These are phyloP conservation scores for Temnothorax longispinosus DNA, from an alignment of 1,140 invertebrate genomes.

Conservation along the genomic window DNA sequence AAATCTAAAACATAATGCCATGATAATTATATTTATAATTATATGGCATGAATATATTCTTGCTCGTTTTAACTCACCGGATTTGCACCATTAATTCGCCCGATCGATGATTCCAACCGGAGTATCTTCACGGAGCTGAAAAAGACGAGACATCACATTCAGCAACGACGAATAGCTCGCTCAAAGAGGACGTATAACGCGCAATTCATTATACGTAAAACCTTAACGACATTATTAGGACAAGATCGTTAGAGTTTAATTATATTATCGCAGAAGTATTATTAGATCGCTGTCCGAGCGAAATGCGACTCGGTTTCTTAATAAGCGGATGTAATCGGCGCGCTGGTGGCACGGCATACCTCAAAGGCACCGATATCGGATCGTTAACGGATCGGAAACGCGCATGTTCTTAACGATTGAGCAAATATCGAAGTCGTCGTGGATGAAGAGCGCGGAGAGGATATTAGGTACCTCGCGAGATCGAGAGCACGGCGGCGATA, in stretches of 20 bases:
- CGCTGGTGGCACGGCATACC: slow-evolving; percentile 2
- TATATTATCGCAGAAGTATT: slow-evolving; percentile 59
- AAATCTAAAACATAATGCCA: neutral
- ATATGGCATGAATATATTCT: neutral
- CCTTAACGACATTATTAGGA: slow-evolving; percentile 44
- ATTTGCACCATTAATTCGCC: neutral
- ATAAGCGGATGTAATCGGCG: slow-evolving; percentile 19
- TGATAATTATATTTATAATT: neutral
- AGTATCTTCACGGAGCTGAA: neutral
- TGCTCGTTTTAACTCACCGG: neutral
- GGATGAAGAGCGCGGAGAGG: neutral
- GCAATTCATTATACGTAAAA: slow-evolving; percentile 54
- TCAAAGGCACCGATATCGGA: slow-evolving; percentile 68
- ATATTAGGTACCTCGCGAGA: slow-evolving; percentile 9
- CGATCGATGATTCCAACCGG: neutral
- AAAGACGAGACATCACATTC: neutral
- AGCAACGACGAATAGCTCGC: neutral
- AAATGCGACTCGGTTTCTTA: slow-evolving; percentile 44
- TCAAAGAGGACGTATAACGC: slow-evolving; percentile 10
- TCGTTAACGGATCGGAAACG: slow-evolving; percentile 66
- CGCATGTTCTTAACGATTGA: slow-evolving; percentile 66
- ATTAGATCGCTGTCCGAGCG: slow-evolving; percentile 43
- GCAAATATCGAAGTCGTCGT: slow-evolving; percentile 53
- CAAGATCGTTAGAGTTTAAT: slow-evolving; percentile 54
- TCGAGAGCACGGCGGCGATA: slow-evolving; percentile 32